Evolutionary conservation across 2,888 invertebrate species (phyloP), one percentile per base, ranked within the genome.

Genomic region (Parapristionchus giblindavisi): DNA sequence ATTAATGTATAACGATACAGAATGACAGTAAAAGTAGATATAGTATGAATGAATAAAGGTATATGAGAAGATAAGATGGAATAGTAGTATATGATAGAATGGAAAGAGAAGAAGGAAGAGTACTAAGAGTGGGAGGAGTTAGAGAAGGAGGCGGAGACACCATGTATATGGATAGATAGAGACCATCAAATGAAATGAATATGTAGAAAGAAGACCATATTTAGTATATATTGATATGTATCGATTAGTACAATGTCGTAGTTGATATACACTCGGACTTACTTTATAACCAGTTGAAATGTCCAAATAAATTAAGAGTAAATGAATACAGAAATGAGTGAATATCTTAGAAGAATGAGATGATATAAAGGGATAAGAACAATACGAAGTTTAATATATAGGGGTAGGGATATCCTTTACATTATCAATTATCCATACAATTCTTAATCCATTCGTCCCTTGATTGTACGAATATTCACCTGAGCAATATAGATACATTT

Each of bases 401-500:
- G 43, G 63, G 43, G 63, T n/a, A 63, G 63, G 17, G 48, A n/a
- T 43, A n/a, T 63, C 63, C 63, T 17, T 27, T 36, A 38, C 61
- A 32, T 40, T 63, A 38, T n/a, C 63, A 43, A 17, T 43, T 14
- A 43, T 43, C 56, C 17, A 17, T 17, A n/a, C 56, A 6, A n/a
- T 6, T 43, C 36, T 85, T 77, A 87, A 73, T 87, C 87, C 86
- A 87, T 85, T 58, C 87, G 83, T 48, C 82, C 79, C 75, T 86
- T 86, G 79, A 87, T 81, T 17, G 82, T 86, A 58, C 84, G 81
- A 65, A 85, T 78, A 77, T 83, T 87, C 61, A 87, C 85, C 78
- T 77, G 48, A 36, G 75, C 2, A n/a, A 48, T 48, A 14, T 14
- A 21, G 21, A 48, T 48, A 48, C 48, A n/a, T n/a, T n/a, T n/a